These are phyloP conservation scores for Scomber scombrus DNA, from an alignment of 2,113 vertebrate species.

Conservation along the genomic window DNA sequence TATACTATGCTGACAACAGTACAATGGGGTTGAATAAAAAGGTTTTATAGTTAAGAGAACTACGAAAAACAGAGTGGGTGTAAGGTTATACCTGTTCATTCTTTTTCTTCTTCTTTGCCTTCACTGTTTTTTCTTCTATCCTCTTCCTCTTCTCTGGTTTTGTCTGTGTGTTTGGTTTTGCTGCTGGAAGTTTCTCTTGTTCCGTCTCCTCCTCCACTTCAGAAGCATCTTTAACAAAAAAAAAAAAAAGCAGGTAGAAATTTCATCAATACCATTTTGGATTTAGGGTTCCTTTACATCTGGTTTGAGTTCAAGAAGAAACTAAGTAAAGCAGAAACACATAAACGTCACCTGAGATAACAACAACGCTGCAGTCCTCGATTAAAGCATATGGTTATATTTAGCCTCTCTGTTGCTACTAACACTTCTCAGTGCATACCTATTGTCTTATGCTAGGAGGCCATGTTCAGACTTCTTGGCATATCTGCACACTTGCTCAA, in stretches of 20 bases:
- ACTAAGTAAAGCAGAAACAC: constrained; percentile 14
- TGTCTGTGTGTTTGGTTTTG: constrained; percentile 12
- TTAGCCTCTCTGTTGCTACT: constrained; percentile 60
- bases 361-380: constrained; percentile 42
- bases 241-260: neutral
- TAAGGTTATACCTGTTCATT: constrained; percentile 51
- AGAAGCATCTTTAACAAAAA: constrained; percentile 62
- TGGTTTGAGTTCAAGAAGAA: neutral
- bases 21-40: neutral
- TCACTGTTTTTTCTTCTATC: constrained; percentile 45
- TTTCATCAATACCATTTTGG: neutral
- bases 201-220: constrained; percentile 58
- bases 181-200: constrained; percentile 43
- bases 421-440: constrained; percentile 45
- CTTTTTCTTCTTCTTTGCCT: constrained; percentile 78
- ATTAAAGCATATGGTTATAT: constrained; percentile 61
- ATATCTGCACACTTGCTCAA: constrained; percentile 36
- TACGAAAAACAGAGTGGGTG: neutral
- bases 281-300: neutral
- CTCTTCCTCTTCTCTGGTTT: constrained; percentile 76
- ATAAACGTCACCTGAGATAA: constrained; percentile 37
- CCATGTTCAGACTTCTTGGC: constrained; percentile 42
- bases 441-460: constrained; percentile 42
- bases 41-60: neutral
- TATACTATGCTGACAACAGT: neutral